Evolutionary conservation across 2,888 invertebrate species (phyloP), one percentile per base, ranked within the genome.

Genomic region (Phortica magna): DNA sequence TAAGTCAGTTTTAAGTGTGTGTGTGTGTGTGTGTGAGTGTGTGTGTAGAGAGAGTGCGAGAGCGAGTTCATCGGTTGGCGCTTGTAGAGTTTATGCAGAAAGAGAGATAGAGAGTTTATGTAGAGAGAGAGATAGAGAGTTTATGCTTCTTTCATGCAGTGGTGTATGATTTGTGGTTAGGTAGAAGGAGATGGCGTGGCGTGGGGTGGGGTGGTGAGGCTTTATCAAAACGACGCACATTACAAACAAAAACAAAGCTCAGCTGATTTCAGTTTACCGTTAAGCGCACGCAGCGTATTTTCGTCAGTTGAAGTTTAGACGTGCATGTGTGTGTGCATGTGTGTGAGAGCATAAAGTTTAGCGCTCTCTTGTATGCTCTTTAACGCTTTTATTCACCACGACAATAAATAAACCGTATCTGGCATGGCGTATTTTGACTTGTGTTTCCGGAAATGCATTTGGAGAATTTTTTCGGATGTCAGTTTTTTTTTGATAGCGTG

Each of bases 181-280:
- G 48, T 48, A 48, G 48, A 5, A 14, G 48, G 48, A 7, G 41
- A 10, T 10, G n/a, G n/a, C n/a, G n/a, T n/a, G n/a, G n/a, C n/a
- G n/a, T 12, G 41, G 67, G 9, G 41, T 41, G 2, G 64, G 19
- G 14, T 19, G 19, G 14, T 64, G 22, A 12, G 12, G 31, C 65
- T 4, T 1, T 1, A 39, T 4, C 39, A 41, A 19, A 67, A 39
- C 19, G 74, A 48, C 53, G 43, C 72, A 78, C 76, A 82, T 80
- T 79, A 61, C 87, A 85, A 87, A 87, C 83, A 84, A 84, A 86
- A 87, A 86, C 87, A 86, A 88, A 84, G 81, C 80, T 82, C 87
- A 87, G 88, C 87, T 87, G 87, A 85, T 84, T 88, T 81, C 76
- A 83, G 84, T 82, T 80, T 67, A 79, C 71, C 57, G 43, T 43